These are phyloP conservation scores for Clepsis dumicolana DNA, from an alignment of 2,888 invertebrate species.

Conservation along the genomic window DNA sequence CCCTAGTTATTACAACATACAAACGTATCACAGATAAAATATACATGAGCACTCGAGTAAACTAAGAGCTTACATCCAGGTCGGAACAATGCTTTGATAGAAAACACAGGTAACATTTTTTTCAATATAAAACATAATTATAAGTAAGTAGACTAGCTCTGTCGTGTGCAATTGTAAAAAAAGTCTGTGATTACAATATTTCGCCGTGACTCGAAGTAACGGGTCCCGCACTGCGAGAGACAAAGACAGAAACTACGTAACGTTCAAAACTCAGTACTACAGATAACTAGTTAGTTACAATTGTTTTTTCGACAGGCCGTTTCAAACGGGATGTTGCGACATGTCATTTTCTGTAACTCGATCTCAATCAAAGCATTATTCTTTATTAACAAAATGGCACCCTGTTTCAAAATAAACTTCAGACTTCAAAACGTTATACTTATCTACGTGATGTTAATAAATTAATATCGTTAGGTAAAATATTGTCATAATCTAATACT, in stretches of 20 bases:
- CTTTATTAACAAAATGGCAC: conserved; percentile 65
- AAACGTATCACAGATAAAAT: conserved; percentile 82
- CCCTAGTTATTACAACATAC: conserved; percentile 71
- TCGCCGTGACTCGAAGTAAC: no score
- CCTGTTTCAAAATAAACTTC: conserved; percentile 66
- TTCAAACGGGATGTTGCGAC: no score
- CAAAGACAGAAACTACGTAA: no score
- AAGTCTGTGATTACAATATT: no score
- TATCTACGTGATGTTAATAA: conserved; percentile 54
- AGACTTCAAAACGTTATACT: conserved; percentile 60
- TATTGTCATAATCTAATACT: conserved; percentile 46
- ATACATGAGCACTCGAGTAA: conserved; percentile 59
- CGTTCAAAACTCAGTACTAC: no score
- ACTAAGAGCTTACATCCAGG: conserved; percentile 23
- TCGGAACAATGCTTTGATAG: conserved; percentile 38
- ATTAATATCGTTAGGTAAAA: conserved; percentile 51
- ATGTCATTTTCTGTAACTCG: neutral
- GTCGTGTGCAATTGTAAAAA: no score
- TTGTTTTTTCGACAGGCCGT: no score
- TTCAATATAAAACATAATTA: no score
- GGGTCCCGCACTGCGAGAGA: no score
- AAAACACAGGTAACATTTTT: neutral
- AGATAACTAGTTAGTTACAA: no score
- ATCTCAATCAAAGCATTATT: conserved; percentile 40
- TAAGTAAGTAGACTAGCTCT: no score